Base-by-base conservation (phyloP, 2,113 vertebrate species). In the Montifringilla adamsi region DNA sequence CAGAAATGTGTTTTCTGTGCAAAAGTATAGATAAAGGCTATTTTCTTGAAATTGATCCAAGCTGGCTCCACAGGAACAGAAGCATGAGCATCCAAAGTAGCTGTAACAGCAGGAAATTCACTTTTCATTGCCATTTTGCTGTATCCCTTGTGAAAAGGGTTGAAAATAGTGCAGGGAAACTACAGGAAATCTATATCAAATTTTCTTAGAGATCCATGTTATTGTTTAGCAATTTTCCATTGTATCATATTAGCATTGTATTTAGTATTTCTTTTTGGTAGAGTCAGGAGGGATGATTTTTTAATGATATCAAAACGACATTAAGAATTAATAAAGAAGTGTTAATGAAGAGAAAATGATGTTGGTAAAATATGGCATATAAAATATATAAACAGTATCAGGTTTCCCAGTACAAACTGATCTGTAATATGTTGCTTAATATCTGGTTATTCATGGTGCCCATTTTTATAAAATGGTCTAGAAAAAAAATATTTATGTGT, bases 1-100 rank as follows among this genome's bases (percentile, higher is more conserved):
- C 60, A 97, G 94, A 95, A 97, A 82, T 88, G 94, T 95, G 60
- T 94, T 97, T 95, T 96, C 86, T 84, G 89, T 87, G 91, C 86
- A 94, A 77, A 97, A 96, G 93, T 94, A 94, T 96, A 95, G 96
- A 96, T 97, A 97, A 96, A 97, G 96, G 95, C 53, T 79, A 96
- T 96, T 94, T 97, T 88, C 93, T 97, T 96, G 96, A 97, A 96
- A 96, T 76, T 93, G 94, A 88, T 92, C 97, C 97, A 95, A 59
- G 53, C 64, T 80, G 68, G 91, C 92, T 97, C 96, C 96, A 69
- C 60, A 79, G 95, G 83, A 90, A 33, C 35, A 55, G 94, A 95
- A 96, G 90, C 90, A 95, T 50, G 68, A 93, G 87, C 70, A 68
- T 97, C 93, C 87, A 94, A 92, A 92, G 95, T 55, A 82, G 91